Evolutionary conservation across 2,888 invertebrate species (phyloP), one percentile per base, ranked within the genome.

Genomic region (Metopia argyrocephala): DNA sequence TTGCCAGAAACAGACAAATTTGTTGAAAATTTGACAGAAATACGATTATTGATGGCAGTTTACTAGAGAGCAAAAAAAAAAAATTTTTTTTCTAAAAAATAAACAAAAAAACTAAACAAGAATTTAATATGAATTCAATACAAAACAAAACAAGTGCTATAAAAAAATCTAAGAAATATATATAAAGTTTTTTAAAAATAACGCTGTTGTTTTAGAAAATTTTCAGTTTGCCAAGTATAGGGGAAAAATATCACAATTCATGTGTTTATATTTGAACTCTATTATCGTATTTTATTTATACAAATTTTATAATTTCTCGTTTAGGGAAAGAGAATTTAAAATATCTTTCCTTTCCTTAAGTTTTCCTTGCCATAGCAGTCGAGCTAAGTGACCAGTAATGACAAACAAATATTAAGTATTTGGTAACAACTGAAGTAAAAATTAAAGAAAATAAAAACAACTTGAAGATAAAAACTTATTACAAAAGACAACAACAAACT

Each of bases 1-100:
- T 62, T 45, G 52, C 27, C n/a, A 61, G 6, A 52, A 54, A 64
- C 57, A 76, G 61, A 61, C 54, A 45, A 28, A 73, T 46, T 68
- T 23, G n/a, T 66, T 74, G 80, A 83, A 78, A 80, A 80, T 82
- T 80, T 84, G 83, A 83, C 83, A 84, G 80, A 82, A 82, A 80
- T 82, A 82, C 83, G 80, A 83, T 83, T 84, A 84, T 84, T 83
- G 84, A 83, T 84, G 81, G 74, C 81, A 65, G 78, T 76, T 69
- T 73, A 50, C 46, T 18, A 64, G 20, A 12, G 1, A 64, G 20
- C 1, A 7, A 52, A 52, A 62, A 62, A 54, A 57, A 18, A 61
- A 46, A 28, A n/a, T 64, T 6, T 20, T 6, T n/a, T n/a, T n/a
- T n/a, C n/a, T n/a, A n/a, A n/a, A n/a, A 27, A 50, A 50, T 7